Evolutionary conservation across 2,888 invertebrate genomes (phyloP), one percentile per base, ranked within the genome.

Genomic region (Temnothorax rugatulus): DNA sequence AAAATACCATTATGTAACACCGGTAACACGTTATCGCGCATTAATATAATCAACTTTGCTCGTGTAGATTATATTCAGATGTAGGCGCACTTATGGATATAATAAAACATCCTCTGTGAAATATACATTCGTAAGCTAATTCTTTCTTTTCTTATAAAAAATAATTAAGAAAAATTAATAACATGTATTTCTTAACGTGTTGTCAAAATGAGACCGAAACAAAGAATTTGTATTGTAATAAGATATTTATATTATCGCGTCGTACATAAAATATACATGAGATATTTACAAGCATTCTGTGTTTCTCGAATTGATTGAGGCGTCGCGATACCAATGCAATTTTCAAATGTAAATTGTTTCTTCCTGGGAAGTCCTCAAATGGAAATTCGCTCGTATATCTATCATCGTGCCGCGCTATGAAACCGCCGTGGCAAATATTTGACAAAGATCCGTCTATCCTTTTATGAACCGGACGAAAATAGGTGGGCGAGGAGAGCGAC

Each of bases 401-500:
- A 11, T 29, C 29, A 29, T 29, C 29, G 29, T 13, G 7, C n/a
- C 25, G 13, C 15, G 41, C 25, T 44, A 63, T 13, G 63, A 41
- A 63, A 25, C 44, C 66, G 0, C 44, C 25, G 18, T 9, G 18
- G 25, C 18, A 68, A 47, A 66, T 44, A 77, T 68, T 68, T 44
- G 18, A 29, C 29, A 41, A 64, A 66, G 59, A n/a, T 73, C 25
- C 38, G 50, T 63, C n/a, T 44, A 54, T 61, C 18, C 54, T 54
- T 21, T 87, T 73, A 44, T 63, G n/a, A 82, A 66, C 5, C 34
- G 18, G 59, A 81, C 21, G 25, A 59, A 71, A 59, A 79, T 34
- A 95, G 95, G 94, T 93, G 92, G 94, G 94, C 83, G 95, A 94
- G 91, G 95, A 95, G 90, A 94, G 94, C 89, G 95, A 95, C 92